phyloP scores from a whole-genome alignment of 2,113 vertebrate species.

The Xyliphius kryptos region DNA sequence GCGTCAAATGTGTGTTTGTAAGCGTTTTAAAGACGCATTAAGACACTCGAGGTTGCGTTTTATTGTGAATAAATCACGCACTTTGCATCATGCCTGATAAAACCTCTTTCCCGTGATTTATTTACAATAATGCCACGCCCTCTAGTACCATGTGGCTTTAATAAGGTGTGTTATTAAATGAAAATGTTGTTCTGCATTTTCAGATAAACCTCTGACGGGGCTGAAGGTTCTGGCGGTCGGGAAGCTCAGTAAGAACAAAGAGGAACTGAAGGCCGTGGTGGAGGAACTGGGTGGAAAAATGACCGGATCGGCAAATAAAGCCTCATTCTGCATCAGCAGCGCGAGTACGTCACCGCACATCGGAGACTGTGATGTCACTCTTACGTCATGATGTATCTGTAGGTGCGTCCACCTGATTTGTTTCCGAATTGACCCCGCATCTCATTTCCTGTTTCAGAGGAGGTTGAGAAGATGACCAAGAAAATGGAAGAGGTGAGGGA shows the following conservation, averaged over 20 bases:
- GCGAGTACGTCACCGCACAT: constrained; percentile 69
- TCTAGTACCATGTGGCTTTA: no score
- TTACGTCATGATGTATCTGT: not conserved
- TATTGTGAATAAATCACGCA: no score
- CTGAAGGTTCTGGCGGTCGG: constrained; percentile 84
- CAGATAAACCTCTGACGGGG: constrained; percentile 83
- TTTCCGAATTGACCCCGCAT: not conserved
- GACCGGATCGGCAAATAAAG: constrained; percentile 74
- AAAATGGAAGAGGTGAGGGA: constrained; percentile 93
- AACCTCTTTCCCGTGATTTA: no score
- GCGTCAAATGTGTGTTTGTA: no score
- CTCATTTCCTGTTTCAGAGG: constrained; percentile 67
- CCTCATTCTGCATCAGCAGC: constrained; percentile 84
- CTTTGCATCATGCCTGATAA: no score
- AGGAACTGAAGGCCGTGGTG: constrained; percentile 76
- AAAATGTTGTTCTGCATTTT: not conserved
- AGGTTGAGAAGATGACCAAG: constrained; percentile 92
- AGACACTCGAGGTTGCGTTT: no score
- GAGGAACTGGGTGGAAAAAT: constrained; percentile 89
- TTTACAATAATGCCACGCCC: no score
- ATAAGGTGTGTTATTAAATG: no score
- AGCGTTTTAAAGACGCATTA: no score
- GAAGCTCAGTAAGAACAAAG: constrained; percentile 86
- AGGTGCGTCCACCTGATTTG: no score
- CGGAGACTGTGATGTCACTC: no score